Conservation (phyloP, 2,797 vertebrate genomes). For the Tachyglossus aculeatus region DNA sequence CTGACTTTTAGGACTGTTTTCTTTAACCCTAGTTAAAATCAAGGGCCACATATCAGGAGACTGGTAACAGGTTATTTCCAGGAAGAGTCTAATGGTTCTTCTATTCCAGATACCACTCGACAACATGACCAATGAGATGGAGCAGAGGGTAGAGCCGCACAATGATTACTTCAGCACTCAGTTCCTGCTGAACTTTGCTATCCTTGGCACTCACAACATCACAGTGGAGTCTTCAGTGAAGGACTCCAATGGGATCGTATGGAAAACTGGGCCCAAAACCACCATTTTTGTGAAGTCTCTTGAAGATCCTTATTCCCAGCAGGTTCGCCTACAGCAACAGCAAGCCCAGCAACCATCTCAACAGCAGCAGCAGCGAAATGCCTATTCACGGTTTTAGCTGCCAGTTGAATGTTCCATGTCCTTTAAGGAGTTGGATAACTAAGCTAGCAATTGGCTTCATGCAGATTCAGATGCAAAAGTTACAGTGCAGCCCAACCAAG, state of each 20-base stretch:
- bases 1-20: no score
- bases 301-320: constrained; percentile 96
- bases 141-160: constrained; percentile 95
- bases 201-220: constrained; percentile 91
- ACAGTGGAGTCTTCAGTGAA: constrained; percentile 95
- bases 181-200: constrained; percentile 91
- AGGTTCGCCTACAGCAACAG: constrained; percentile 92
- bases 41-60: no score
- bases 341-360: constrained; percentile 77
- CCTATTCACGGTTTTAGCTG: constrained; percentile 84
- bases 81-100: constrained; percentile 16
- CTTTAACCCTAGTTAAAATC: no score
- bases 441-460: background rate
- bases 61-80: no score
- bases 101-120: constrained; percentile 86
- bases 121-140: constrained; percentile 90
- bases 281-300: constrained; percentile 92
- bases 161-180: constrained; percentile 99
- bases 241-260: constrained; percentile 90
- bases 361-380: constrained; percentile 76
- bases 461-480: background rate
- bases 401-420: accelerated
- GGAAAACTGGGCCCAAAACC: constrained; percentile 95
- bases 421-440: background rate
- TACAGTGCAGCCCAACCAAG: background rate